Conservation (phyloP, 2,888 invertebrate species). For the Belgica antarctica region DNA sequence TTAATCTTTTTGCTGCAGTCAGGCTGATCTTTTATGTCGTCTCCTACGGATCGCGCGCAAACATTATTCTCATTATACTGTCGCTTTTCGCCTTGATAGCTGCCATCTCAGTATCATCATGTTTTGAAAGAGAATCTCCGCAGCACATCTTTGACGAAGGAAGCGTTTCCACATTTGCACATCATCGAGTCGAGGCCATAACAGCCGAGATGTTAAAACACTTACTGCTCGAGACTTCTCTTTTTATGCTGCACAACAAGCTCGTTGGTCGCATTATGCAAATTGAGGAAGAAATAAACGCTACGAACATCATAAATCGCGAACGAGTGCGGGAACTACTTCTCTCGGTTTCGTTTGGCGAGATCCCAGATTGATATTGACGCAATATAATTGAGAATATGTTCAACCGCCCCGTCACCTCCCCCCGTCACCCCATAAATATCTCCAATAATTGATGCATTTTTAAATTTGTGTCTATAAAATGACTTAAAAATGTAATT, state of each 20-base stretch:
- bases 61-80: conserved; percentile 41
- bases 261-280: conserved; percentile 24
- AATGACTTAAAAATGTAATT: conserved; percentile 38
- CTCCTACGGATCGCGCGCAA: conserved; percentile 8
- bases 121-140: neutral
- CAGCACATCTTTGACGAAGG: neutral
- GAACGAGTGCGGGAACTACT: conserved; percentile 1
- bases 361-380: conserved; percentile 26
- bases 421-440: conserved; percentile 25
- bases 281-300: conserved; percentile 17
- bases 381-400: conserved; percentile 28
- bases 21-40: conserved; percentile 18
- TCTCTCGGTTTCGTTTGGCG: neutral
- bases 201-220: conserved; percentile 14
- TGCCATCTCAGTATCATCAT: conserved; percentile 27
- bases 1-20: neutral
- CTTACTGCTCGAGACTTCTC: too few species aligned
- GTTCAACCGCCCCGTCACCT: neutral
- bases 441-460: conserved; percentile 41
- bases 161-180: conserved; percentile 19
- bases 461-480: conserved; percentile 39
- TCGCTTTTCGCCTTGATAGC: conserved; percentile 39
- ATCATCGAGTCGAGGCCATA: conserved; percentile 20
- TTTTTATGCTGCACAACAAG: conserved; percentile 5
- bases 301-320: conserved; percentile 33